These are phyloP conservation scores for Aptenodytes patagonicus DNA, from an alignment of 2,113 vertebrate species.

Conservation along the genomic window DNA sequence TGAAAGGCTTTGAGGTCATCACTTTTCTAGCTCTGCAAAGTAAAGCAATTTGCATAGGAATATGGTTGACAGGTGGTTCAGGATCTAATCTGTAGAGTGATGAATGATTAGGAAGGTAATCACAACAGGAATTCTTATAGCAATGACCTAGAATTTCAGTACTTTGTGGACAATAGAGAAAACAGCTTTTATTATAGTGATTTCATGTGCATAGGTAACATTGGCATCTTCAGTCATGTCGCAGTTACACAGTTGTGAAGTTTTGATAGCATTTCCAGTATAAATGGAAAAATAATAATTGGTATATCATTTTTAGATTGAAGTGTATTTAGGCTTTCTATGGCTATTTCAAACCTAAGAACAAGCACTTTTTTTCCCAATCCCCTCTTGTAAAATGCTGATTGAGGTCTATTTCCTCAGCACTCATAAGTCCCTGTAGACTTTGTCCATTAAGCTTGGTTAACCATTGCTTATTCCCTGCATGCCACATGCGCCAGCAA, in stretches of 20 bases:
- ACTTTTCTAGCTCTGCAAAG: background rate
- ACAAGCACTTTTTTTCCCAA: background rate
- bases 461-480: background rate
- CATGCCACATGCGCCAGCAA: fast-evolving
- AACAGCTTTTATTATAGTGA: background rate
- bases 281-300: background rate
- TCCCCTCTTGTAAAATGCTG: background rate
- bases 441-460: background rate
- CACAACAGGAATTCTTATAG: background rate
- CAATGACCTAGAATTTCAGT: background rate
- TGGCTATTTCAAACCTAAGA: background rate
- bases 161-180: background rate
- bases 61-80: background rate
- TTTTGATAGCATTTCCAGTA: background rate
- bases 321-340: background rate
- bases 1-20: background rate
- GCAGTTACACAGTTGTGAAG: background rate
- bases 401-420: background rate
- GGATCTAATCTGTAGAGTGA: background rate
- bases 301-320: background rate
- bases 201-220: background rate
- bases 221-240: background rate
- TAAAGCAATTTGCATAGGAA: background rate
- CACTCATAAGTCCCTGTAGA: background rate
- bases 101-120: background rate